Evolutionary conservation across 2,888 invertebrate genomes (phyloP).

Genomic region (Anticlea derivata): DNA sequence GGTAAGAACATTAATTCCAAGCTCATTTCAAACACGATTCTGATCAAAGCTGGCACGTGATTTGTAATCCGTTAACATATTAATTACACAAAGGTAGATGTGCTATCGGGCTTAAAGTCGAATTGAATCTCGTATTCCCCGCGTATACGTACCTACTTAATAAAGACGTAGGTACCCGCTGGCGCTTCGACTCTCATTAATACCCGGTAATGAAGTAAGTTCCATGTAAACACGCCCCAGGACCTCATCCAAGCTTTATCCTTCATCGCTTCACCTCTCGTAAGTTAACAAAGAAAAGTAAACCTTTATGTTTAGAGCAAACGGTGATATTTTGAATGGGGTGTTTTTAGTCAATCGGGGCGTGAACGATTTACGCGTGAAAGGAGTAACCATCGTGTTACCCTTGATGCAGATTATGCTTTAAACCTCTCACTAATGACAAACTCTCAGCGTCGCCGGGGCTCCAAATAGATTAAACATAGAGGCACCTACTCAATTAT

Average conservation of each 20-base stretch:
- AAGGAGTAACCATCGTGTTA: conserved; percentile 60
- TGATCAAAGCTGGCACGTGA: conserved; percentile 14
- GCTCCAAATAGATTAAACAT: conserved; percentile 32
- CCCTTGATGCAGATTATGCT: conserved; percentile 64
- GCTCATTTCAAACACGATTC: conserved; percentile 3
- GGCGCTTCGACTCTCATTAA: conserved; percentile 70
- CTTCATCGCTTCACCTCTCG: conserved; percentile 55
- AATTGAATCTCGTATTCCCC: conserved; percentile 54
- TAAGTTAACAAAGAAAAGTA: conserved; percentile 53
- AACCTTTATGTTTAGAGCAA: conserved; percentile 51
- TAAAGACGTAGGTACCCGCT: conserved; percentile 56
- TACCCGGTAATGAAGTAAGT: conserved; percentile 77
- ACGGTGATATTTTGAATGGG: conserved; percentile 43
- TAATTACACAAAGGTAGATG: conserved; percentile 21
- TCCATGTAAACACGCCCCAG: conserved; percentile 76
- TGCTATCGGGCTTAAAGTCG: conserved; percentile 45
- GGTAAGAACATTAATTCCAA: conserved; percentile 59
- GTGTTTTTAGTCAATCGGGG: conserved; percentile 47
- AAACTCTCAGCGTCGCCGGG: conserved; percentile 41
- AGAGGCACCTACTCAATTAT: not conserved
- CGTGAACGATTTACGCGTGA: conserved; percentile 62
- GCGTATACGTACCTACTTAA: conserved; percentile 42
- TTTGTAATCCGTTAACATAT: conserved; percentile 25
- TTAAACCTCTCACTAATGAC: conserved; percentile 65
- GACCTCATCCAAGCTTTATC: conserved; percentile 68